Percentiles rank a stretch among this genome's conserved stretches.
Evolutionary conservation across 1,140 invertebrate species (phyloP).

Genomic region (Drosophila kanapiae): DNA sequence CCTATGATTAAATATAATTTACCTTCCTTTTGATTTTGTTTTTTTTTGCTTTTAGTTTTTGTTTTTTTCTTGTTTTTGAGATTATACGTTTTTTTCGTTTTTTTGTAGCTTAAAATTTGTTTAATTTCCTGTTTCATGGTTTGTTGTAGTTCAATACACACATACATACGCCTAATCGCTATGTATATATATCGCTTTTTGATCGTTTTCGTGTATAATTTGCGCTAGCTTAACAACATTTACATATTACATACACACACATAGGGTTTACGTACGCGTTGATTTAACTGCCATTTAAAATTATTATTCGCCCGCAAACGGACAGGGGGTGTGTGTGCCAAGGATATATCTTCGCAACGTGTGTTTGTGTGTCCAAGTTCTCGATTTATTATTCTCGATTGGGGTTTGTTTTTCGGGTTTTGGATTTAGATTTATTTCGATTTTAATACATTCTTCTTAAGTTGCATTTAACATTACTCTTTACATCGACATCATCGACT

Average conservation of each 20-base stretch:
- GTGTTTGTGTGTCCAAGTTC: conserved; percentile 28
- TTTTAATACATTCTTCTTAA: conserved; percentile 65
- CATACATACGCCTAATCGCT: conserved; percentile 47
- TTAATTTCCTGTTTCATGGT: conserved; percentile 81
- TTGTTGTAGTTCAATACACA: conserved; percentile 71
- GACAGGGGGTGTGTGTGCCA: conserved; percentile 32
- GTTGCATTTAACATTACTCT: conserved; percentile 37
- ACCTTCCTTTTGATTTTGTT: conserved; percentile 44
- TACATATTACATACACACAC: conserved; percentile 80
- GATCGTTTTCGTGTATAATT: conserved; percentile 72
- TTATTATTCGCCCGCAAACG: conserved; percentile 48
- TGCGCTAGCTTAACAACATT: conserved; percentile 82
- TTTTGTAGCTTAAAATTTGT: conserved; percentile 79
- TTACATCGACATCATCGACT: conserved; percentile 7
- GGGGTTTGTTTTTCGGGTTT: conserved; percentile 8
- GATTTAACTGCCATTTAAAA: conserved; percentile 60
- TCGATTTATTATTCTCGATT: conserved; percentile 42
- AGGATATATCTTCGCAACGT: conserved; percentile 40
- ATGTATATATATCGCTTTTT: conserved; percentile 45
- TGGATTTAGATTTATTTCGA: conserved; percentile 50
- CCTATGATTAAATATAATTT: conserved; percentile 60
- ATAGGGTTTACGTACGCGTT: conserved; percentile 66
- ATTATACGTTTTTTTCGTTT: conserved; percentile 61
- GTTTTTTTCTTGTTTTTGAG: conserved; percentile 53
- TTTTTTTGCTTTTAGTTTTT: conserved; percentile 22